Evolutionary conservation across 2,888 invertebrate species (phyloP).

Genomic region (Cephus sareptanus): DNA sequence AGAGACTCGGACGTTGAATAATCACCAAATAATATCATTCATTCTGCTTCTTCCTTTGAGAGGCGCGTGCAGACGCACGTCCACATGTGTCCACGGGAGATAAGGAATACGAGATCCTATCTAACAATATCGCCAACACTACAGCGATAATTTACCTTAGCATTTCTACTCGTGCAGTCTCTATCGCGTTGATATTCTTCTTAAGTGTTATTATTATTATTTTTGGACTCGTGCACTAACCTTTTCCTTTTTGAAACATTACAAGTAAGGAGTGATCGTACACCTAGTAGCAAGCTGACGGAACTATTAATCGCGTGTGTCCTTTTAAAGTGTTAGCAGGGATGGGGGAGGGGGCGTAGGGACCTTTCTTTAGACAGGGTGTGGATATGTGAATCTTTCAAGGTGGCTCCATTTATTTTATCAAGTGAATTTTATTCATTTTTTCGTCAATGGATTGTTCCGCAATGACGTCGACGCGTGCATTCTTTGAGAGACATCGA

Average conservation of each 20-base stretch:
- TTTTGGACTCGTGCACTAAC: not conserved
- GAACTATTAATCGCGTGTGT: not conserved
- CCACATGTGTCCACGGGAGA: not conserved
- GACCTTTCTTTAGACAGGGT: not conserved
- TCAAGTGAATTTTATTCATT: not conserved
- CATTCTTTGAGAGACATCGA: not conserved
- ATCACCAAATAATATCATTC: not conserved
- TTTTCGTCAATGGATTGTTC: not conserved
- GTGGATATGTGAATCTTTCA: not conserved
- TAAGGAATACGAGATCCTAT: not conserved
- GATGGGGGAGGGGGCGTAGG: not conserved
- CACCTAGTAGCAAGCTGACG: not conserved
- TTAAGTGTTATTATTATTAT: not conserved
- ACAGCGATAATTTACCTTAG: not conserved
- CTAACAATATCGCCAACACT: not conserved
- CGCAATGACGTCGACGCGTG: not conserved
- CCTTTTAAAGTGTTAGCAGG: not conserved
- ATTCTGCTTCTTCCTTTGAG: not conserved
- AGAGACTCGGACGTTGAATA: not conserved
- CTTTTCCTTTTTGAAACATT: not conserved
- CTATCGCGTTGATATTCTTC: not conserved
- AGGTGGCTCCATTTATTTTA: not conserved
- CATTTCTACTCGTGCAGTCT: not conserved
- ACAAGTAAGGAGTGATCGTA: not conserved
- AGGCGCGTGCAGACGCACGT: not conserved